Evolutionary conservation across 64 coral and sea anemone genomes (phyloP), one percentile per base, ranked within the genome.

Genomic region (Astreopora myriophthalma): DNA sequence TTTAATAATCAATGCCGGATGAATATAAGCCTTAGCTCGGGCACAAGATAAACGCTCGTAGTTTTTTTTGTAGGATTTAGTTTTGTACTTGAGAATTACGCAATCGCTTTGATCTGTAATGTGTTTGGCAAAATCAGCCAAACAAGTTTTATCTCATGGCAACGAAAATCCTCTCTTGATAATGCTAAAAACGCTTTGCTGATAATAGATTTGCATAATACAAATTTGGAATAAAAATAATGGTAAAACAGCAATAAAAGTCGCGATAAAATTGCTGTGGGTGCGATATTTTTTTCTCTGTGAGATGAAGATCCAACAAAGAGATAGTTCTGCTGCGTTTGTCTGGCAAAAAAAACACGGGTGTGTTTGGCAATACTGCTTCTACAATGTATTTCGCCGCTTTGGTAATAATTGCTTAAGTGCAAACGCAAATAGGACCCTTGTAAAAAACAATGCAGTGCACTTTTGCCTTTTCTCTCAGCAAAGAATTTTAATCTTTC

Each of bases 211-310:
- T 80, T 57, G 30, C 48, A 79, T 17, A 29, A 16, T 9, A 78
- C 48, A n/a, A n/a, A n/a, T n/a, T n/a, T n/a, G n/a, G n/a, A n/a
- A 22, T 80, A 35, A 64, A 62, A 64, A 64, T 83, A 36, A 38
- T 0, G 8, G 24, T 64, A 26, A 23, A 64, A 24, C 12, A 66
- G 8, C 8, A 0, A 8, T 26, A 6, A 37, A 20, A 7, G 5
- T 38, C 4, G n/a, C 37, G 6, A 73, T 73, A 34, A 73, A 36
- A 71, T 71, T 9, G 1, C 33, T 25, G 27, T 71, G 2, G 5
- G 19, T 34, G 14, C 5, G 22, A 20, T 26, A 40, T 48, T 31
- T 76, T 76, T 19, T 79, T 22, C 31, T 14, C 22, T 39, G 35
- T 74, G 34, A n/a, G 61, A 64, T 10, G 4, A 20, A 26, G 23